Percentiles rank a stretch among this genome's conserved stretches.
These are phyloP conservation scores for Thoracochromis brauschi DNA, from an alignment of 2,113 vertebrate species.

Conservation along the genomic window DNA sequence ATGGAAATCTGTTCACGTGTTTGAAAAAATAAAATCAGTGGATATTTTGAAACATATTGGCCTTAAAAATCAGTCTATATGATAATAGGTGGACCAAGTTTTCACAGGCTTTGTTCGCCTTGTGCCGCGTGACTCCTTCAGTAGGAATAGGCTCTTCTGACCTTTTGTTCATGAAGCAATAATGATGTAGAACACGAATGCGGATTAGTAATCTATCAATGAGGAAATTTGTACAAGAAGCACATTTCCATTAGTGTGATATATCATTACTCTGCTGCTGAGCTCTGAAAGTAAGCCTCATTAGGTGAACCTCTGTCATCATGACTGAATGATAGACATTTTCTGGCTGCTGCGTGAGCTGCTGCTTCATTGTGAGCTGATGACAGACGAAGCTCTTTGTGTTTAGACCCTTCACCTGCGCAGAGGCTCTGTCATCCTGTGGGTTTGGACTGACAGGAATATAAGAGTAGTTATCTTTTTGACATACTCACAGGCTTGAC, in stretches of 20 bases:
- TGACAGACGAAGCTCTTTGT: conserved; percentile 29
- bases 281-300: not conserved
- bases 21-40: not conserved
- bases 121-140: not conserved
- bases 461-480: not conserved
- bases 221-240: not conserved
- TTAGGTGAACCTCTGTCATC: conserved; percentile 22
- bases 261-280: not conserved
- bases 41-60: not conserved
- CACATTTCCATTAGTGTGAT: not conserved
- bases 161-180: not conserved
- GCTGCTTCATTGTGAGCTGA: conserved; percentile 38
- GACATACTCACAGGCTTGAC: not conserved
- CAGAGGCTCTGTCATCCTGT: not conserved
- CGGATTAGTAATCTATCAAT: not conserved
- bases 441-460: not conserved
- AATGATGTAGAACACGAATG: not conserved
- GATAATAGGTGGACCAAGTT: not conserved
- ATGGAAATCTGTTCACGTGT: not conserved
- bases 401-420: not conserved
- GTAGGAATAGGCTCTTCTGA: not conserved
- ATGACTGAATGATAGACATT: conserved; percentile 8
- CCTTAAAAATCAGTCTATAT: not conserved
- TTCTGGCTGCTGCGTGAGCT: not conserved
- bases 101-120: not conserved